A percentile compares a stretch with the other conserved stretches of the same genome.
Evolutionary conservation across 1,140 invertebrate species (phyloP).

Genomic region (Heliothis virescens): DNA sequence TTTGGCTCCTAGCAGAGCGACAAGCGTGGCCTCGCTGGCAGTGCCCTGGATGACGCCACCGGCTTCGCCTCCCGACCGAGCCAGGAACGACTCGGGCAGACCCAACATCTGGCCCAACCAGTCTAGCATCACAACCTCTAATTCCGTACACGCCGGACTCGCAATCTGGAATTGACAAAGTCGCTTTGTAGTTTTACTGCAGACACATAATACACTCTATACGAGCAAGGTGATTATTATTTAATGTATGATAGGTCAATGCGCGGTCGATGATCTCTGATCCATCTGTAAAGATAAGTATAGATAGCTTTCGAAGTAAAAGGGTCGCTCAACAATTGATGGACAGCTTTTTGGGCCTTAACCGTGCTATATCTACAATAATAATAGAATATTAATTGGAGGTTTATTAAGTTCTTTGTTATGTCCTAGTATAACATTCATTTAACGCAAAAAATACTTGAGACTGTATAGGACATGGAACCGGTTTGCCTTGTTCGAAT

Average conservation of each 20-base stretch:
- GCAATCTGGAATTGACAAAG: constrained; percentile 90
- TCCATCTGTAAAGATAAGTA: too few relatives aligned
- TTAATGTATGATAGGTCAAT: too few relatives aligned
- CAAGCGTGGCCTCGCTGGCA: constrained; percentile 95
- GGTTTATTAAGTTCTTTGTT: background rate
- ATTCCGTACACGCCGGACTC: constrained; percentile 98
- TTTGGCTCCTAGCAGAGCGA: constrained; percentile 96
- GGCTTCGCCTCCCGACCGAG: constrained; percentile 92
- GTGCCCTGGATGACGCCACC: constrained; percentile 98
- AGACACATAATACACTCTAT: background rate
- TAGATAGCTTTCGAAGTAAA: too few relatives aligned
- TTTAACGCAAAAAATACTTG: constrained; percentile 12
- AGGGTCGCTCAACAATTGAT: too few relatives aligned
- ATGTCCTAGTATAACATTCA: background rate
- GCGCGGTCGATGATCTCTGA: too few relatives aligned
- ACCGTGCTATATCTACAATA: background rate
- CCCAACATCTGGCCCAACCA: constrained; percentile 98
- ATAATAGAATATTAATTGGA: background rate
- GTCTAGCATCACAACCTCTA: constrained; percentile 98
- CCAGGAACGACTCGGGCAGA: constrained; percentile 95
- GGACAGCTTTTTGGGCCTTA: too few relatives aligned
- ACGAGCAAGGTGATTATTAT: background rate
- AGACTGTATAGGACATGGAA: constrained; percentile 44
- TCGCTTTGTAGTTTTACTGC: background rate
- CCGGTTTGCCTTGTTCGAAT: constrained; percentile 70